Conservation (phyloP, 1,140 invertebrate genomes). For the Holcopasites calliopsidis region DNA sequence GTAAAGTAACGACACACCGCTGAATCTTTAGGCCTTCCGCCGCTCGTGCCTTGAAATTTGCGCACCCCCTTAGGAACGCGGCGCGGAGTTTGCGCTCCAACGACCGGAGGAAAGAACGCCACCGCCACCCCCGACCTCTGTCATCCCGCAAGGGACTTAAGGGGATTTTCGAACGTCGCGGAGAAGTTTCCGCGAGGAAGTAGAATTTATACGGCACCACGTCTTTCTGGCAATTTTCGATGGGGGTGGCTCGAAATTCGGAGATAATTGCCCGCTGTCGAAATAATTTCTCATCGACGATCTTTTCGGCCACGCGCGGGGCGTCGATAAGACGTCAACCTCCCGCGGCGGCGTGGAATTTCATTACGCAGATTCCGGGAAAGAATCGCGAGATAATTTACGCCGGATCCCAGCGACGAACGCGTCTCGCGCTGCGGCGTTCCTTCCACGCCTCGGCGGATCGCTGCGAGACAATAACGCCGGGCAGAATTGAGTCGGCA, state of each 20-base stretch:
- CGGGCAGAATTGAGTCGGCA: constrained; percentile 51
- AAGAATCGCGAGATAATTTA: constrained; percentile 60
- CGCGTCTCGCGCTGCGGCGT: constrained; percentile 31
- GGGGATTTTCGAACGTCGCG: background rate
- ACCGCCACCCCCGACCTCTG: background rate
- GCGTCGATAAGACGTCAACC: constrained; percentile 41
- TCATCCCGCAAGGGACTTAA: background rate
- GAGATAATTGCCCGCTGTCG: too few relatives aligned
- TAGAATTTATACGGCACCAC: background rate
- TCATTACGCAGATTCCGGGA: constrained; percentile 57
- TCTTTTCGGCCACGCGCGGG: too few relatives aligned
- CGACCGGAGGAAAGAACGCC: background rate
- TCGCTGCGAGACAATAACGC: constrained; percentile 66
- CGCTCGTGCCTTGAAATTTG: constrained; percentile 17
- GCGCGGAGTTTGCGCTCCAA: background rate
- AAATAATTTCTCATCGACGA: too few relatives aligned
- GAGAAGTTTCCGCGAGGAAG: background rate
- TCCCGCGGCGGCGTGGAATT: constrained; percentile 31
- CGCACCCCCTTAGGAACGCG: background rate
- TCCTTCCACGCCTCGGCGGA: background rate
- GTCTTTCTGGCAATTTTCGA: too few relatives aligned
- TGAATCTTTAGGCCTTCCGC: constrained; percentile 39
- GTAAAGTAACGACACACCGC: constrained; percentile 48
- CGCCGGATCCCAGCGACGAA: constrained; percentile 36
- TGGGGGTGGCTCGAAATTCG: too few relatives aligned